Evolutionary conservation across 2,888 invertebrate species (phyloP).

Genomic region (Magallana nippona): DNA sequence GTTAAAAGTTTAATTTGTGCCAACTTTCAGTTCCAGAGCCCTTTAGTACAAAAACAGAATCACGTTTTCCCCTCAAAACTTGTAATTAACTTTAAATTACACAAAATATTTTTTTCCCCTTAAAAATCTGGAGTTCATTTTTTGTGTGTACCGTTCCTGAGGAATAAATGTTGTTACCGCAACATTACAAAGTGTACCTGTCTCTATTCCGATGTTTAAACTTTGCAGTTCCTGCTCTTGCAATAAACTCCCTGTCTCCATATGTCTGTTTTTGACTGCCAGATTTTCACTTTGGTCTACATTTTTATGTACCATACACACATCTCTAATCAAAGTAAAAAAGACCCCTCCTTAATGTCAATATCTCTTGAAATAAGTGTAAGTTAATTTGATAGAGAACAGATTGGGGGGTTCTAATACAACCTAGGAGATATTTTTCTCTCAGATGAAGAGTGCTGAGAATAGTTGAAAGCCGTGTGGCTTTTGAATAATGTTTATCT

Average conservation of each 20-base stretch:
- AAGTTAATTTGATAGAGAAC: constrained; percentile 33
- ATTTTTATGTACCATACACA: constrained; percentile 32
- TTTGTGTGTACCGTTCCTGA: neutral
- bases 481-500: constrained; percentile 19
- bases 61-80: neutral
- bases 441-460: constrained; percentile 6
- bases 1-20: too few species aligned
- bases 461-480: constrained; percentile 4
- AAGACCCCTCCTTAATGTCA: constrained; percentile 6
- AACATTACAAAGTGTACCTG: constrained; percentile 33
- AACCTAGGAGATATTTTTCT: constrained; percentile 6
- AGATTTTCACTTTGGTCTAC: constrained; percentile 33
- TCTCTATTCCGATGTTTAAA: constrained; percentile 5
- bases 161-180: constrained; percentile 12
- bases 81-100: neutral
- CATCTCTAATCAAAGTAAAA: constrained; percentile 14
- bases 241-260: constrained; percentile 27
- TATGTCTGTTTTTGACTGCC: constrained; percentile 15
- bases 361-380: constrained; percentile 26
- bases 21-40: neutral
- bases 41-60: neutral
- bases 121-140: neutral
- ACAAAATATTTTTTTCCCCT: neutral
- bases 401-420: constrained; percentile 3
- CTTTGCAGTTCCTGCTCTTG: neutral